These are phyloP conservation scores for Trachymyrmex septentrionalis DNA, from an alignment of 1,140 invertebrate genomes.

Conservation along the genomic window DNA sequence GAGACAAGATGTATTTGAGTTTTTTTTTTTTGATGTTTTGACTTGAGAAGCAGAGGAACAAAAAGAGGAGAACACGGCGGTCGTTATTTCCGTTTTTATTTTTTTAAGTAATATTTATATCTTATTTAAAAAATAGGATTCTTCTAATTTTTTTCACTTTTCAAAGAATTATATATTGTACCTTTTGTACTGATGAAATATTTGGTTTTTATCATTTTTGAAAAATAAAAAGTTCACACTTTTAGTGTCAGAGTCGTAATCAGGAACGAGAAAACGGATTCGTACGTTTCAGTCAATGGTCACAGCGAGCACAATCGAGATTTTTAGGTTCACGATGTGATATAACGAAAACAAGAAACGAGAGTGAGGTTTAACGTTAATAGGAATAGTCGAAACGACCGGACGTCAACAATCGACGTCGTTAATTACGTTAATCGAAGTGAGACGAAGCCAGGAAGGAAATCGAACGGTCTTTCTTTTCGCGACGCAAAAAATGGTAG, in stretches of 20 bases:
- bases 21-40: too few species aligned
- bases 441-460: background rate
- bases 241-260: background rate
- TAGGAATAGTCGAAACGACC: background rate
- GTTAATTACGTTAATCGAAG: slow-evolving; percentile 36
- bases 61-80: too few species aligned
- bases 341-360: background rate
- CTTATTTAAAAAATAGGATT: too few species aligned
- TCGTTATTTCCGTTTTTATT: too few species aligned
- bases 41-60: too few species aligned
- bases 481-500: slow-evolving; percentile 30
- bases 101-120: too few species aligned
- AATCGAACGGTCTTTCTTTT: slow-evolving; percentile 35
- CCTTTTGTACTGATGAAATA: too few species aligned
- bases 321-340: slow-evolving; percentile 2
- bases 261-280: background rate
- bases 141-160: too few species aligned
- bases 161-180: too few species aligned
- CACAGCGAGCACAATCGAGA: slow-evolving; percentile 7
- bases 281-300: background rate
- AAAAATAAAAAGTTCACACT: too few species aligned
- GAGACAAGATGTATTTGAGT: too few species aligned
- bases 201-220: too few species aligned
- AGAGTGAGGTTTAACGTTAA: background rate
- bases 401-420: slow-evolving; percentile 11